Base-by-base conservation (phyloP, 2,888 invertebrate genomes). In the Conistra vaccinii region DNA sequence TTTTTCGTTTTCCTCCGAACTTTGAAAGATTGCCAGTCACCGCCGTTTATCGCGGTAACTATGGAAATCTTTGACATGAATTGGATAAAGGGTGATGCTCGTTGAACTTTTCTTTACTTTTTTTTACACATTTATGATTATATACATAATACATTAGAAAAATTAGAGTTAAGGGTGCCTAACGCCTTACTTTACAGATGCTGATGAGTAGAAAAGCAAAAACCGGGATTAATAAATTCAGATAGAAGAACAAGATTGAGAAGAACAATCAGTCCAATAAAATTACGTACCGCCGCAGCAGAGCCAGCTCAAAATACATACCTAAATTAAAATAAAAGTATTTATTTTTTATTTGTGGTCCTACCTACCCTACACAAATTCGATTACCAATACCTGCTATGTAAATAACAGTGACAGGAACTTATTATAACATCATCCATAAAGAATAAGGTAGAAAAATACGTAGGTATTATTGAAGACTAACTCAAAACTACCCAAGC, bases 1-100 rank as follows among this genome's bases (percentile, higher is more conserved):
- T 89, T 89, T 87, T 42, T 42, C 42, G 55, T 70, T 83, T 86
- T 85, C 86, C 83, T 87, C 85, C 83, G 86, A 88, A 88, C 85
- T 89, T 91, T 93, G 92, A 92, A 91, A 93, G 92, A 94, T 94
- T 93, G 93, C 92, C 90, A 93, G 94, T 95, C 95, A 94, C 91
- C 91, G 90, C 83, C 87, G 90, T 91, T 92, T 91, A 89, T 86
- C 85, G 88, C 63, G 65, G 78, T 89, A 74, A 58, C 82, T 72
- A 74, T 68, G 82, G 89, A 92, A 85, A 92, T 92, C 88, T 90
- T 92, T 92, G 94, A 92, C 92, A 89, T 89, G 83, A 88, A 93
- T 93, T 91, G 90, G 80, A 75, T 69, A 58, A 87, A 79, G 75
- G 87, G 89, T 81, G 65, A 62, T 61, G 78, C 57, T 71, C 74